Percentiles rank a stretch among this genome's conserved stretches.
phyloP scores from a whole-genome alignment of 2,797 vertebrate species.

The Simalia tracyae region DNA sequence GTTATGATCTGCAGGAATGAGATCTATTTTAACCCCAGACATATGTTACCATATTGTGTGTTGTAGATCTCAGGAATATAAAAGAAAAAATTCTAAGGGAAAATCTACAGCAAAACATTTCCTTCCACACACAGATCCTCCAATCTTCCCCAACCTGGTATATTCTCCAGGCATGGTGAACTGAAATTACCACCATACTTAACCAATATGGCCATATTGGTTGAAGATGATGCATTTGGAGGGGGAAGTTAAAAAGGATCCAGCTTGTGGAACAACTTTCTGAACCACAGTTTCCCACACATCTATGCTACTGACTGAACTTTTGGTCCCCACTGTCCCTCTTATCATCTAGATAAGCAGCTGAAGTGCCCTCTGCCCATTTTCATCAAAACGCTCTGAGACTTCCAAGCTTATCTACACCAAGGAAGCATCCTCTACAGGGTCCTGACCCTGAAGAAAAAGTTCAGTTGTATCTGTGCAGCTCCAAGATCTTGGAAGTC shows the following conservation, averaged over 20 bases:
- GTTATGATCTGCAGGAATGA: background rate
- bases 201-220: background rate
- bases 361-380: background rate
- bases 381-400: background rate
- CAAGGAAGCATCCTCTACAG: background rate
- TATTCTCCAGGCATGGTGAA: background rate
- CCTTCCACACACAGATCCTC: background rate
- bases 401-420: background rate
- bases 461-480: background rate
- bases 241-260: background rate
- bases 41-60: background rate
- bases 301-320: background rate
- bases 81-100: background rate
- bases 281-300: background rate
- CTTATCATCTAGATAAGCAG: background rate
- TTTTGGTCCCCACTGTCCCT: background rate
- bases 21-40: background rate
- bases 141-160: background rate
- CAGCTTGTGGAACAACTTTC: background rate
- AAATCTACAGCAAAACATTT: background rate
- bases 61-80: background rate
- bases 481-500: background rate
- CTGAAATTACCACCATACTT: background rate
- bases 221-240: background rate
- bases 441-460: background rate